A percentile compares a stretch with the other conserved stretches of the same genome.
Conservation (phyloP, 2,797 vertebrate genomes). For the Bucorvus abyssinicus region DNA sequence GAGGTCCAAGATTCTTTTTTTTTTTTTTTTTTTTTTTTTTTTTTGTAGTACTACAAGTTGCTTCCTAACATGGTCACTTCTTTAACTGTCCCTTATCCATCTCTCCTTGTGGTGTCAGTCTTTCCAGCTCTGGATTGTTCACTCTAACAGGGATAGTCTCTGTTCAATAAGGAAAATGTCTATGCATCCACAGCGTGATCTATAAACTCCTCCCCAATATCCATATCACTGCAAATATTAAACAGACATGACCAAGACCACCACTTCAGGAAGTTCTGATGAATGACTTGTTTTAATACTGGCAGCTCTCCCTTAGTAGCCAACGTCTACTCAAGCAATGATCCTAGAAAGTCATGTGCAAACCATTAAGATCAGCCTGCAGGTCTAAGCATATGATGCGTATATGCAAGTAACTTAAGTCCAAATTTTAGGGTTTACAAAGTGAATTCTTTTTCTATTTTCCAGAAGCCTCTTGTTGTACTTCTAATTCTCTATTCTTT, state of each 20-base stretch:
- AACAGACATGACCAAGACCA: neutral
- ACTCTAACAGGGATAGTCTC: neutral
- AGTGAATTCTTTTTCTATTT: neutral
- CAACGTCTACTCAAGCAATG: neutral
- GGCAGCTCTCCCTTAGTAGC: neutral
- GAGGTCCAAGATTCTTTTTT: neutral
- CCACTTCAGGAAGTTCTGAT: neutral
- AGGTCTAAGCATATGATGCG: neutral
- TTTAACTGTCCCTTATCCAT: neutral
- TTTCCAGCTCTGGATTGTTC: neutral
- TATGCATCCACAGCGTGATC: neutral
- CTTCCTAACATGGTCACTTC: neutral
- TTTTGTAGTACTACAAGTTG: neutral
- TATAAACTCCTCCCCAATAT: neutral
- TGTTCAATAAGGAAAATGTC: neutral
- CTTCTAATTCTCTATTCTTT: slow-evolving; percentile 5
- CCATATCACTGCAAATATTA: neutral
- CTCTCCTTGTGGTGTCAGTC: neutral
- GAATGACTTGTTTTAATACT: neutral
- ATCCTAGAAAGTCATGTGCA: neutral
- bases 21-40: neutral
- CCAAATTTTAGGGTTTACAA: slow-evolving; percentile 6
- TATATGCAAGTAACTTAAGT: neutral
- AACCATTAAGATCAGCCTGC: neutral
- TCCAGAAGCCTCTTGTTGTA: neutral